Evolutionary conservation across 2,888 invertebrate species (phyloP), one percentile per base, ranked within the genome.

Genomic region (Cheilosia vernalis): DNA sequence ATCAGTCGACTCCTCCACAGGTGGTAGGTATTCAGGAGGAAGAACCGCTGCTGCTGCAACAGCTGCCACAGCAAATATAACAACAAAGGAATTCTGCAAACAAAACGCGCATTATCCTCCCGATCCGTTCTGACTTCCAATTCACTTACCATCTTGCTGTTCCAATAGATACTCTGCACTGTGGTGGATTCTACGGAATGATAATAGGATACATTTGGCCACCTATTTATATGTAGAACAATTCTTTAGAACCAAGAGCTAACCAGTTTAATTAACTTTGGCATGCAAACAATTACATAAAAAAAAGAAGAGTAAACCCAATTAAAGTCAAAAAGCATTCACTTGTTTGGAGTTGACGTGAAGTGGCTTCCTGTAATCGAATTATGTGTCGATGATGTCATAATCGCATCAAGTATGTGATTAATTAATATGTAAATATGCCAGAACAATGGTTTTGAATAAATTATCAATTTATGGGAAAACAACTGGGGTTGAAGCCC

Each of bases 1-100:
- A 15, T 58, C 73, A 27, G 83, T 81, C 51, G 17, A 19, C 17
- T 77, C 51, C 4, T 51, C 76, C n/a, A 67, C 76, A 1, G 67
- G 72, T n/a, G 72, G 72, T 6, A 72, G 42, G 27, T 72, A 67
- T 55, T 53, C 76, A 69, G 0, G 64, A 76, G 13, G 77, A 56
- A 87, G 78, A 77, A 90, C 90, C 88, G 90, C 91, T 87, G 90
- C 91, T 87, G 89, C 89, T 66, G 89, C 42, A 24, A 24, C 42
- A 42, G 76, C 60, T 60, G 42, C 24, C 27, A 44, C 60, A 60
- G n/a, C 60, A 61, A 72, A 72, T 13, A 49, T 10, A 9, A 40
- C 61, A 4, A 72, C 60, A 53, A 60, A 61, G 17, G 13, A 30
- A 61, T 61, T 72, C 72, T 60, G n/a, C 6, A 60, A 60, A 1